A percentile compares a stretch with the other conserved stretches of the same genome.
Conservation (phyloP, 2,888 invertebrate species). For the Phortica okadai region DNA sequence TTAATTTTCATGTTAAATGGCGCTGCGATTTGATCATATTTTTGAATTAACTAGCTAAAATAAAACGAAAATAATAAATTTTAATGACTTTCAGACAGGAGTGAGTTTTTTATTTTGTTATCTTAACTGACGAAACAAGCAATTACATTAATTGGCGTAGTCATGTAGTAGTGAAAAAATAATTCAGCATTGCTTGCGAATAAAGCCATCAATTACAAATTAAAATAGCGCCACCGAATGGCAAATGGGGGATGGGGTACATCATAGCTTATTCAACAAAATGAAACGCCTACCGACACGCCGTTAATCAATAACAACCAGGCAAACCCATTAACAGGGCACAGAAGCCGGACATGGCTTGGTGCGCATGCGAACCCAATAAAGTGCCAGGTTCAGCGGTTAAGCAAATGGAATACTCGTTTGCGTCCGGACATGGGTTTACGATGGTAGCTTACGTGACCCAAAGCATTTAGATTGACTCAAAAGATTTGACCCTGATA, state of each 20-base stretch:
- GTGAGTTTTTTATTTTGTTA: too few species aligned
- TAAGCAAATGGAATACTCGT: background rate
- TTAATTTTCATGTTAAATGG: background rate
- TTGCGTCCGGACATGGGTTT: background rate
- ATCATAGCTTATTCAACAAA: background rate
- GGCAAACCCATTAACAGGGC: conserved; percentile 9
- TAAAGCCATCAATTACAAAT: conserved; percentile 12
- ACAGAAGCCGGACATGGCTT: conserved; percentile 1
- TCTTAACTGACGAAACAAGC: background rate
- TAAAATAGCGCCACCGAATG: background rate
- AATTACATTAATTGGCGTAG: conserved; percentile 7
- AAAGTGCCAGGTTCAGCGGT: background rate
- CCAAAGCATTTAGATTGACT: conserved; percentile 32
- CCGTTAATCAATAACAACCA: conserved; percentile 9
- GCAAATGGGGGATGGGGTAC: background rate
- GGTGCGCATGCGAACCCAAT: background rate
- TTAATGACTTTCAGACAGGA: too few species aligned
- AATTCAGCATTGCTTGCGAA: background rate
- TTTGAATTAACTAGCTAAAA: background rate
- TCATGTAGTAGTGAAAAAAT: background rate
- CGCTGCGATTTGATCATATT: background rate
- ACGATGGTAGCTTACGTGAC: conserved; percentile 1
- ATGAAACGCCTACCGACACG: conserved; percentile 1
- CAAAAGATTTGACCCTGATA: conserved; percentile 40
- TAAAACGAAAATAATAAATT: too few species aligned